These are phyloP conservation scores for Ormyrus rosae DNA, from an alignment of 2,888 invertebrate genomes.

Conservation along the genomic window DNA sequence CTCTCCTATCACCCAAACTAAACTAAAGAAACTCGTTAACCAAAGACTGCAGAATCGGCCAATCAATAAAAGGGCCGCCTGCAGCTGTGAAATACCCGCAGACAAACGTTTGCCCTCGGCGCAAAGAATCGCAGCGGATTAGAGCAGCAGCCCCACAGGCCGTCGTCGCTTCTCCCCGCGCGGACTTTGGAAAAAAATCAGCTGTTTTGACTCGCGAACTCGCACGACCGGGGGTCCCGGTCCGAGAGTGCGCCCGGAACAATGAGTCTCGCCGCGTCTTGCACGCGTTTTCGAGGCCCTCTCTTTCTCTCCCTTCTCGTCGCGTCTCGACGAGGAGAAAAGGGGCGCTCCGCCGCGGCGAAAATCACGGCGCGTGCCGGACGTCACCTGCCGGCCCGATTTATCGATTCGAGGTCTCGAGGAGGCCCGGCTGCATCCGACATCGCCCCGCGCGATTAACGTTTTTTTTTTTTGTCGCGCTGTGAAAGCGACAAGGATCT, in stretches of 20 bases:
- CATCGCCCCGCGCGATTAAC: conserved; percentile 23
- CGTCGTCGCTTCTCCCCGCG: not conserved
- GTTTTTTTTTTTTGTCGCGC: not conserved
- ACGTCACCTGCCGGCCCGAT: conserved; percentile 68
- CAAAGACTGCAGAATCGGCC: too few species aligned
- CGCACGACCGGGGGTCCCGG: not conserved
- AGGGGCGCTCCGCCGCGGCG: conserved; percentile 23
- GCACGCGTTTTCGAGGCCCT: conserved; percentile 22
- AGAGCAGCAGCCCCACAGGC: not conserved
- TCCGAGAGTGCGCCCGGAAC: conserved; percentile 3
- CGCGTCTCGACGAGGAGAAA: not conserved
- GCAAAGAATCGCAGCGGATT: too few species aligned
- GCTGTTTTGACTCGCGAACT: conserved; percentile 42
- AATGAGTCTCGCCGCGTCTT: conserved; percentile 32
- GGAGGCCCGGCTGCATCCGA: conserved; percentile 48
- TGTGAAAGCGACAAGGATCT: conserved; percentile 33
- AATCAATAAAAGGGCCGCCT: too few species aligned
- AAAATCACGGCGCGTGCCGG: conserved; percentile 71
- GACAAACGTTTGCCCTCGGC: too few species aligned
- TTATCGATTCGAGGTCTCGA: conserved; percentile 66
- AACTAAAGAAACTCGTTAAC: too few species aligned
- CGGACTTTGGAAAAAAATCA: conserved; percentile 2
- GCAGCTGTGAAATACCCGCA: too few species aligned
- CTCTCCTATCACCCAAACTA: too few species aligned
- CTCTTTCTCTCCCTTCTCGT: not conserved